Base-by-base conservation (phyloP, 2,888 invertebrate species). In the Aethes cnicana region DNA sequence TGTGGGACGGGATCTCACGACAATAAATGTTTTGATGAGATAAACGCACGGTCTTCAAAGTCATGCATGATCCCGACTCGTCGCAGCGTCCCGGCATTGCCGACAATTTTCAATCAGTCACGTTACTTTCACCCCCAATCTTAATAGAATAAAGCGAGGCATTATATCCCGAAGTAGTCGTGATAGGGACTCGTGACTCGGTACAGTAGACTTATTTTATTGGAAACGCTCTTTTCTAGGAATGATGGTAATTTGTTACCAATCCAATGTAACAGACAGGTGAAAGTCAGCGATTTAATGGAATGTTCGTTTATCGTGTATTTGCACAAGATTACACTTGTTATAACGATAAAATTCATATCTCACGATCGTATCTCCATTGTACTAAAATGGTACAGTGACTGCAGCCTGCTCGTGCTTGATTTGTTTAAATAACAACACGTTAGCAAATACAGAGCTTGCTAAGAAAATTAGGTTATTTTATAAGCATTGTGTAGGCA, bases 131-230 rank as follows among this genome's bases (percentile, higher is more conserved):
- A 83, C 84, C 80, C 82, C 74, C 69, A 76, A 75, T 74, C 74
- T 76, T 84, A 84, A 86, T 79, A 76, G 77, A 81, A 81, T 81
- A 81, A 83, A 69, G 73, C 79, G 71, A 84, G 36, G 50, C 43
- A 50, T 86, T 84, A 82, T 86, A 80, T 68, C 70, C 74, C 69
- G 72, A 74, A 68, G 63, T 63, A 79, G 69, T 86, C 86, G 87
- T 88, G 87, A 86, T 84, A 78, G 75, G 81, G 79, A 74, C 69
- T 87, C 88, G 87, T 88, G 87, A 87, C 83, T 79, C 72, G 74
- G 80, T 72, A 76, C 75, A 77, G 79, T 81, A 80, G 81, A 81
- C 78, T 84, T 77, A 69, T 72, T 74, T 70, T 70, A 81, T 81
- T 82, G 76, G 82, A 76, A 82, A 81, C 71, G 68, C 67, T 77